Conservation (phyloP, 2,113 vertebrate species). For the Cyanoramphus novaezelandiae region DNA sequence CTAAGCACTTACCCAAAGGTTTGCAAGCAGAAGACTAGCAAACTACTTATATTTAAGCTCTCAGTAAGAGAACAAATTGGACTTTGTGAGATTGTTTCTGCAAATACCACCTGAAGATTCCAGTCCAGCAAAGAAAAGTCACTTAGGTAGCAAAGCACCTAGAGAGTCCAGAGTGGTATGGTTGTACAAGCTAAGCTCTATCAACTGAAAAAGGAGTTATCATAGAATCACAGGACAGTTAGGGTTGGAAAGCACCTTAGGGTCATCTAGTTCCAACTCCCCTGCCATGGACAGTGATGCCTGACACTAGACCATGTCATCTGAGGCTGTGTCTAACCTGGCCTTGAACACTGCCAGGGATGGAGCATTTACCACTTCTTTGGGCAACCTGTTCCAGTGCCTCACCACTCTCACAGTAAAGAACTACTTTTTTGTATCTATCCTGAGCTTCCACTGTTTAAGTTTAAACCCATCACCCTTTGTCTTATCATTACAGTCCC, state of each 20-base stretch:
- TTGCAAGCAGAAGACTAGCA: neutral
- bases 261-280: neutral
- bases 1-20: neutral
- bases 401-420: neutral
- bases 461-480: neutral
- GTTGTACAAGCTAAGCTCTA: neutral
- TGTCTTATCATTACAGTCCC: neutral
- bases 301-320: neutral
- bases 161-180: neutral
- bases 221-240: neutral
- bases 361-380: no score
- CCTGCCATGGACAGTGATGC: neutral
- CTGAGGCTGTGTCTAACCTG: no score
- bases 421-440: no score
- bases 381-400: neutral
- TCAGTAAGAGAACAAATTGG: neutral
- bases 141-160: neutral
- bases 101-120: neutral
- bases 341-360: no score
- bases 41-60: neutral
- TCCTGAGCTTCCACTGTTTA: neutral
- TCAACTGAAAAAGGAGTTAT: neutral
- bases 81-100: neutral
- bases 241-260: neutral
- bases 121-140: neutral